Evolutionary conservation across 2,797 vertebrate species (phyloP).

Genomic region (Characodon lateralis): DNA sequence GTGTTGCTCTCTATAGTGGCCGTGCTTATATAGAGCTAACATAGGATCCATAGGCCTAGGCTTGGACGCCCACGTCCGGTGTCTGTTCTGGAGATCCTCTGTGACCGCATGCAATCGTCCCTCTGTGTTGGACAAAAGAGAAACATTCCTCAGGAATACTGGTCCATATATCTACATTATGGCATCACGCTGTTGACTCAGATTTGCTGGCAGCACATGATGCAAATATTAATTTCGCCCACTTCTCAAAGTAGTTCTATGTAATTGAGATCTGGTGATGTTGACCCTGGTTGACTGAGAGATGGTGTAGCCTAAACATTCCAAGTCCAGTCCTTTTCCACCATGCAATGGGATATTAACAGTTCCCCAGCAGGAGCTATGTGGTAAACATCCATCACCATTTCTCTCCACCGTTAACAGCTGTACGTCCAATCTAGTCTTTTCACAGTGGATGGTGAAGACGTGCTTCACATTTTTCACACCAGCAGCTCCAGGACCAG

Average conservation of each 20-base stretch:
- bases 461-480: constrained; percentile 81
- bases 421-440: constrained; percentile 46
- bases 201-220: not conserved
- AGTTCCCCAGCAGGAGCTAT: constrained; percentile 23
- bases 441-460: constrained; percentile 77
- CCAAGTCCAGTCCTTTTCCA: not conserved
- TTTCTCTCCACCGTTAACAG: constrained; percentile 52
- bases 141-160: not conserved
- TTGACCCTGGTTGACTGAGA: not conserved
- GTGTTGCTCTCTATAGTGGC: constrained; percentile 66
- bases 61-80: constrained; percentile 47
- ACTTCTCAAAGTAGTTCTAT: not conserved
- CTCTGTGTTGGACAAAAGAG: constrained; percentile 15
- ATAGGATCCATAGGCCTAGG: constrained; percentile 20
- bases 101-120: not conserved
- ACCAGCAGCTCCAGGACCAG: constrained; percentile 54
- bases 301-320: not conserved
- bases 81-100: constrained; percentile 35
- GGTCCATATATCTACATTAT: not conserved
- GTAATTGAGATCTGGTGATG: not conserved
- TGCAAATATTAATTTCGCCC: not conserved
- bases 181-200: not conserved
- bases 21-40: constrained; percentile 47
- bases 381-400: constrained; percentile 54
- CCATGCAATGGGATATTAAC: constrained; percentile 40